phyloP scores from a whole-genome alignment of 1,140 invertebrate genomes.

The Drosophila ironensis region DNA sequence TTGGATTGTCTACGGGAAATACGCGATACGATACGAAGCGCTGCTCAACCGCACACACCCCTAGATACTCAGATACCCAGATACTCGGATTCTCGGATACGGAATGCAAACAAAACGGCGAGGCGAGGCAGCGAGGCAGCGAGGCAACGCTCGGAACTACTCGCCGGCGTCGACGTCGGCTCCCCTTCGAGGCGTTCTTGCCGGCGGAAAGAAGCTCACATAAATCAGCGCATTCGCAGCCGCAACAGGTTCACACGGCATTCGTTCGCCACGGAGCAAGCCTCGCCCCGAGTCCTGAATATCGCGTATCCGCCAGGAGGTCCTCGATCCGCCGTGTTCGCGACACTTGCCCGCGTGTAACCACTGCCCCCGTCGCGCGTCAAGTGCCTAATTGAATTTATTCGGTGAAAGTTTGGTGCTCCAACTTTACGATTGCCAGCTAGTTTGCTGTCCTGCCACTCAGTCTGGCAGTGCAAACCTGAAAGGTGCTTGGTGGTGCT shows the following conservation, averaged over 20 bases:
- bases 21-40: constrained; percentile 30
- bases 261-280: constrained; percentile 67
- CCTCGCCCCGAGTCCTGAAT: constrained; percentile 42
- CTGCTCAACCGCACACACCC: constrained; percentile 4
- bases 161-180: constrained; percentile 16
- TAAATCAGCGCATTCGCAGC: constrained; percentile 65
- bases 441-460: constrained; percentile 15
- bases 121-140: no score
- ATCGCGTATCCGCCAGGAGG: constrained; percentile 14
- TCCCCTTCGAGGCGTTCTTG: constrained; percentile 36
- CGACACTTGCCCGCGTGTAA: constrained; percentile 1
- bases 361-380: constrained; percentile 3
- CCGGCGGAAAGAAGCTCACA: constrained; percentile 44
- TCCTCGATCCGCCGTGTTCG: background rate
- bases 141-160: no score
- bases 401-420: constrained; percentile 15
- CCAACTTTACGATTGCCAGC: background rate
- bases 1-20: constrained; percentile 49
- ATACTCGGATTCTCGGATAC: background rate
- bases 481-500: constrained; percentile 62
- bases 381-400: constrained; percentile 69
- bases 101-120: background rate
- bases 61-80: background rate
- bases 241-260: constrained; percentile 77
- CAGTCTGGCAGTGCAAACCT: constrained; percentile 3